These are phyloP conservation scores for Aquatica leii DNA, from an alignment of 2,888 invertebrate genomes.

Conservation along the genomic window DNA sequence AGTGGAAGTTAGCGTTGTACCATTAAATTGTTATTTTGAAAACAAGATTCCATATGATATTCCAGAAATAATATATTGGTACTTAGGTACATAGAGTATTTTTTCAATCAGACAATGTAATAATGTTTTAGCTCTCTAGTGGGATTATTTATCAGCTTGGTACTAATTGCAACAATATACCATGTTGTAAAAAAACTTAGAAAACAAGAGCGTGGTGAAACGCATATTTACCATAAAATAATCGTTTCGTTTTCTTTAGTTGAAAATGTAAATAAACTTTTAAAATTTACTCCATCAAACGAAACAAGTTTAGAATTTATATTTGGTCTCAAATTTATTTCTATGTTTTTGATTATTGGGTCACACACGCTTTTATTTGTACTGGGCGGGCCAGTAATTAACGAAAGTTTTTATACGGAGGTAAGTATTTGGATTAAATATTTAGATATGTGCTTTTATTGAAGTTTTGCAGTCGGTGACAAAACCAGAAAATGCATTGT, in stretches of 20 bases:
- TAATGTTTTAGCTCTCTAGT: too few relatives aligned
- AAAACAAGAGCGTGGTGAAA: background rate
- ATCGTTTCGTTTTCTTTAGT: slow-evolving; percentile 68
- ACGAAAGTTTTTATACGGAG: slow-evolving; percentile 69
- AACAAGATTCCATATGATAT: slow-evolving; percentile 52
- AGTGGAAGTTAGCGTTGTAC: slow-evolving; percentile 43
- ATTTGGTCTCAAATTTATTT: slow-evolving; percentile 67
- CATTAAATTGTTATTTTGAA: slow-evolving; percentile 48
- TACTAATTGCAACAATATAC: slow-evolving; percentile 41
- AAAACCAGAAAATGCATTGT: slow-evolving; percentile 67
- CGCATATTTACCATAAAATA: slow-evolving; percentile 44
- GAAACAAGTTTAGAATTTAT: slow-evolving; percentile 70
- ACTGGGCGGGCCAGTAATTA: slow-evolving; percentile 73
- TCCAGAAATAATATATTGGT: slow-evolving; percentile 59
- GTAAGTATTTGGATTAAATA: slow-evolving; percentile 55
- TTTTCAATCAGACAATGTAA: too few relatives aligned
- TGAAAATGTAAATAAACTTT: slow-evolving; percentile 67
- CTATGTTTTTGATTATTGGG: slow-evolving; percentile 72
- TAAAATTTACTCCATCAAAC: slow-evolving; percentile 63
- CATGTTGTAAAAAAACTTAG: slow-evolving; percentile 39
- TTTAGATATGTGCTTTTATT: too few relatives aligned
- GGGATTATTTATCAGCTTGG: too few relatives aligned
- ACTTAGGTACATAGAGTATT: too few relatives aligned
- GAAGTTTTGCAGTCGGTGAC: slow-evolving; percentile 63
- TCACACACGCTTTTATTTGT: slow-evolving; percentile 74